These are phyloP conservation scores for Drosophila persimilis DNA, from an alignment of 1,140 invertebrate species.

Conservation along the genomic window DNA sequence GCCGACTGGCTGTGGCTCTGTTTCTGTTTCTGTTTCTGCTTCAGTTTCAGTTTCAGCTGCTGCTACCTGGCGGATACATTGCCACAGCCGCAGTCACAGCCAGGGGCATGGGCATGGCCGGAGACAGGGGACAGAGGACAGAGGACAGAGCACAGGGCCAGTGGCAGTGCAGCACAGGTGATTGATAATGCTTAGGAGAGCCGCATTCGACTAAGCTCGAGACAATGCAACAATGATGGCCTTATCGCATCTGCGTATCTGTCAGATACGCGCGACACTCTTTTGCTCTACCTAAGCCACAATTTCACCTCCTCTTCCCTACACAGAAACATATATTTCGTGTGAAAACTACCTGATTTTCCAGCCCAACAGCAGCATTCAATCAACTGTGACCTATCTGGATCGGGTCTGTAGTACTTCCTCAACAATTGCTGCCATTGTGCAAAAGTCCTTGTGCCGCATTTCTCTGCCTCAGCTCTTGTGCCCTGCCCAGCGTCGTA, in stretches of 20 bases:
- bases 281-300: constrained; percentile 24
- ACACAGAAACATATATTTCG: constrained; percentile 33
- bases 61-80: constrained; percentile 40
- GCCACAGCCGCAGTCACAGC: constrained; percentile 1
- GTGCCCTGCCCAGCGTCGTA: constrained; percentile 29
- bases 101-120: too few relatives aligned
- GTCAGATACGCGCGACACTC: constrained; percentile 56
- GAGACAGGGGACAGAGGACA: too few relatives aligned
- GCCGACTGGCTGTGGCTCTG: background rate
- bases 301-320: background rate
- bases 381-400: constrained; percentile 47
- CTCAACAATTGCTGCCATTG: constrained; percentile 51
- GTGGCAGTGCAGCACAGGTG: constrained; percentile 43
- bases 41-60: constrained; percentile 42
- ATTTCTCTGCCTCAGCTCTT: background rate
- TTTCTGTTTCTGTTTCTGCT: constrained; percentile 16
- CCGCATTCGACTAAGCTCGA: constrained; percentile 26
- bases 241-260: constrained; percentile 52
- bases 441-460: constrained; percentile 48
- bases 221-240: constrained; percentile 48
- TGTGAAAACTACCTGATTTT: constrained; percentile 80
- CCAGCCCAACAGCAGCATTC: constrained; percentile 48
- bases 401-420: constrained; percentile 13
- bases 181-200: constrained; percentile 66
- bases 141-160: too few relatives aligned